Conservation (phyloP, 2,888 invertebrate species). For the Ennomos erosarius region DNA sequence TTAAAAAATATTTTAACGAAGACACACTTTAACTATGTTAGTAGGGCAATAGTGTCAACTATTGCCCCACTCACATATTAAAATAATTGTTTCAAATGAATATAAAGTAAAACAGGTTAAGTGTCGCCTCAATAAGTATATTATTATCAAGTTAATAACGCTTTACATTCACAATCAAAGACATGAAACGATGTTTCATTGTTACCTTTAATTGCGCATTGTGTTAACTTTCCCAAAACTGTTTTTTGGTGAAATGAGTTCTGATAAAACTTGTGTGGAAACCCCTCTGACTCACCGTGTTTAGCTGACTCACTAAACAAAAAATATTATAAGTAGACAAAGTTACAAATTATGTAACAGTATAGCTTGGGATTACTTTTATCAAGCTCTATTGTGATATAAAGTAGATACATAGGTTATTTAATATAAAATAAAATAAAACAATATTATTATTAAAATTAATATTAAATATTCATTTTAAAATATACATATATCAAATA, state of each 20-base stretch:
- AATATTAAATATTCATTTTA: no score
- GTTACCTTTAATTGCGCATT: not conserved
- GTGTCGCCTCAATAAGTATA: not conserved
- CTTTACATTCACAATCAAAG: not conserved
- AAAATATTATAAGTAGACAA: not conserved
- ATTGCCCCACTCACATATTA: conserved; percentile 11
- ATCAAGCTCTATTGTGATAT: no score
- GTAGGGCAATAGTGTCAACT: no score
- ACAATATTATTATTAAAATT: no score
- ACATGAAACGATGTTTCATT: not conserved
- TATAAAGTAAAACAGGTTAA: conserved; percentile 6
- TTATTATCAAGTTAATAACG: not conserved
- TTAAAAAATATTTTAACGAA: not conserved
- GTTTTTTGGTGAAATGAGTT: not conserved
- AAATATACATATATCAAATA: no score
- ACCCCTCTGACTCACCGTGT: conserved; percentile 21
- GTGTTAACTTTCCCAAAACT: conserved; percentile 7
- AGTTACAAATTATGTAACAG: not conserved
- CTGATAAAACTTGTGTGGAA: conserved; percentile 13
- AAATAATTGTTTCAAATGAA: not conserved
- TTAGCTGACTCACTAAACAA: conserved; percentile 18
- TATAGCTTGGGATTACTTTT: no score
- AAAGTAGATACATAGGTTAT: no score
- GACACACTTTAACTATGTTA: conserved; percentile 3
- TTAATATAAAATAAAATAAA: no score